These are phyloP conservation scores for Crenichthys baileyi DNA, from an alignment of 2,797 vertebrate species.

Conservation along the genomic window DNA sequence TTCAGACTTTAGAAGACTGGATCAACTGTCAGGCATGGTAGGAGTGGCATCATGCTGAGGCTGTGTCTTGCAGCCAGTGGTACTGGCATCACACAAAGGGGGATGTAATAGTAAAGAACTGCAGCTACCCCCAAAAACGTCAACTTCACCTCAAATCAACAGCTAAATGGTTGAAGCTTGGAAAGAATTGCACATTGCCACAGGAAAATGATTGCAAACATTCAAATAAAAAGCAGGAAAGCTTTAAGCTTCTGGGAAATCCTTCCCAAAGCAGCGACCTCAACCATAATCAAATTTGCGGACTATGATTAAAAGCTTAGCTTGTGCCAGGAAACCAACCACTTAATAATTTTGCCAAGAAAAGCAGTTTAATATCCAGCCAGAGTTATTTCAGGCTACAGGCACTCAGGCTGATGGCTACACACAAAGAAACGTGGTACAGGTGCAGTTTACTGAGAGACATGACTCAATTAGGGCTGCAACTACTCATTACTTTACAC, in stretches of 20 bases:
- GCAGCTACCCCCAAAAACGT: background rate
- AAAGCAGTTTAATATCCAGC: background rate
- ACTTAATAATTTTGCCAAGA: background rate
- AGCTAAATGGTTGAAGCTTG: background rate
- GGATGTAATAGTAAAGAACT: background rate
- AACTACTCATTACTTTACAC: no score
- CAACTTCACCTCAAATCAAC: background rate
- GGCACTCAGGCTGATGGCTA: background rate
- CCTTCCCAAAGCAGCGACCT: background rate
- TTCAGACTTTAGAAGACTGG: background rate
- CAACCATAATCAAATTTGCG: background rate
- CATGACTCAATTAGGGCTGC: background rate
- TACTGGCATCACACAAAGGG: background rate
- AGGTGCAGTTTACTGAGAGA: background rate
- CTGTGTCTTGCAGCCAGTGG: background rate
- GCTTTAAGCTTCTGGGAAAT: background rate
- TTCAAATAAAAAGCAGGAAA: no score
- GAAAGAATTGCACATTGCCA: no score
- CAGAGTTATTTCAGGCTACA: background rate
- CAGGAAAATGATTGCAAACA: no score
- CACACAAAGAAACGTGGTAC: background rate
- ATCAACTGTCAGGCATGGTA: background rate
- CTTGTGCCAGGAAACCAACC: background rate
- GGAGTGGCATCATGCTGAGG: background rate
- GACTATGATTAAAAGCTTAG: background rate